These are phyloP conservation scores for Disparrhopalites patrizii DNA, from an alignment of 2,888 invertebrate species.

Conservation along the genomic window DNA sequence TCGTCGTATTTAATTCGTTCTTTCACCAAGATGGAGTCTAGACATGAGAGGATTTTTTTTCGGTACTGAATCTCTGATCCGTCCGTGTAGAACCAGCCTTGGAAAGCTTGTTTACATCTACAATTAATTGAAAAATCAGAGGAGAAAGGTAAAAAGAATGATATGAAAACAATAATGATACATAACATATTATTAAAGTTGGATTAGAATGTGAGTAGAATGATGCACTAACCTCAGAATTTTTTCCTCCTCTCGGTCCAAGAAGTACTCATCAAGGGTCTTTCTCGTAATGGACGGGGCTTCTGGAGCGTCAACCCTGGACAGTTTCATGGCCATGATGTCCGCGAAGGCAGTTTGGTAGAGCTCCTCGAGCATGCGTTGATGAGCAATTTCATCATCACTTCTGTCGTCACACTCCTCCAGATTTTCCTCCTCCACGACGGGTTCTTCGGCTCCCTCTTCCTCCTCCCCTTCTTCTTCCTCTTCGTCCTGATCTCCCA, in stretches of 20 bases:
- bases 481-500: background rate
- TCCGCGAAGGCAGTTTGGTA: background rate
- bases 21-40: slow-evolving; percentile 40
- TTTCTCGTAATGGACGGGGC: slow-evolving; percentile 33
- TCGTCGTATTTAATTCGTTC: slow-evolving; percentile 33
- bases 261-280: slow-evolving; percentile 37
- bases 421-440: background rate
- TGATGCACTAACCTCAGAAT: slow-evolving; percentile 23
- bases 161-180: background rate
- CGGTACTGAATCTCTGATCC: slow-evolving; percentile 6
- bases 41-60: slow-evolving; percentile 5
- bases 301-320: background rate
- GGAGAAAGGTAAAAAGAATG: background rate
- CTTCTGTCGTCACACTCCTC: slow-evolving; percentile 13
- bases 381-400: slow-evolving; percentile 14
- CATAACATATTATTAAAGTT: too few relatives aligned
- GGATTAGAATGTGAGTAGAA: background rate
- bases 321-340: background rate
- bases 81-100: slow-evolving; percentile 14
- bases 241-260: slow-evolving; percentile 35
- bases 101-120: slow-evolving; percentile 2
- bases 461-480: background rate
- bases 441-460: background rate
- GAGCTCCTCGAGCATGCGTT: slow-evolving; percentile 1
- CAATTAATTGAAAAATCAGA: background rate